Evolutionary conservation across 2,888 invertebrate genomes (phyloP), one percentile per base, ranked within the genome.

Genomic region (Dolomedes plantarius): DNA sequence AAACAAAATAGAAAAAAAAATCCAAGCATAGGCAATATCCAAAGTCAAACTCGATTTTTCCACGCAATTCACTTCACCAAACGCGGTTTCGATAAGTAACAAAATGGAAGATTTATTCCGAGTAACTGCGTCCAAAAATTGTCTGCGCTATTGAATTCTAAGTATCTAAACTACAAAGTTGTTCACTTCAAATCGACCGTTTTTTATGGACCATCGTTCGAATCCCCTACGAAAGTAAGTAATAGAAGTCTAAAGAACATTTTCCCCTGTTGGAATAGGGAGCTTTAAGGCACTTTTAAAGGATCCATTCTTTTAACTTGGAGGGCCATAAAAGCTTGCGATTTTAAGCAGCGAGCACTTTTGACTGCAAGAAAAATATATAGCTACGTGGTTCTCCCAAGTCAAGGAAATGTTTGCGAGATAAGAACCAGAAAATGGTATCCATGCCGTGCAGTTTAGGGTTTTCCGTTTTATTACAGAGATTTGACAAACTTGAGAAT

Each of bases 231-330:
- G 23, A 56, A 56, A 23, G 56, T 23, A 56, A 19, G 56, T 56
- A 56, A 56, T 56, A 46, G 41, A 46, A 16, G 9, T 2, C 16
- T 2, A 46, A 46, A 46, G 6, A 56, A 19, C 19, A n/a, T 23
- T 56, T 56, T 56, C 23, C 11, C 56, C 56, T 23, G 9, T 16
- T 23, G 23, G 56, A 23, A 19, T 2, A 19, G 23, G 23, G 23
- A 23, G 23, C 23, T 56, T 56, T 56, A 23, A 56, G 23, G 23
- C 56, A 23, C 56, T 56, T 56, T 56, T 6, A 56, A 36, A 23
- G 56, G 11, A 56, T 56, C 41, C 16, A 56, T 56, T 56, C 56
- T 56, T 56, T 56, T 56, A 56, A 56, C 23, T 56, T 56, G 41
- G 41, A 56, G 56, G 56, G 23, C 56, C 56, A 56, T 56, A 56